A percentile compares a stretch with the other conserved stretches of the same genome.
Conservation (phyloP, 2,888 invertebrate species). For the Pachydiplax longipennis region DNA sequence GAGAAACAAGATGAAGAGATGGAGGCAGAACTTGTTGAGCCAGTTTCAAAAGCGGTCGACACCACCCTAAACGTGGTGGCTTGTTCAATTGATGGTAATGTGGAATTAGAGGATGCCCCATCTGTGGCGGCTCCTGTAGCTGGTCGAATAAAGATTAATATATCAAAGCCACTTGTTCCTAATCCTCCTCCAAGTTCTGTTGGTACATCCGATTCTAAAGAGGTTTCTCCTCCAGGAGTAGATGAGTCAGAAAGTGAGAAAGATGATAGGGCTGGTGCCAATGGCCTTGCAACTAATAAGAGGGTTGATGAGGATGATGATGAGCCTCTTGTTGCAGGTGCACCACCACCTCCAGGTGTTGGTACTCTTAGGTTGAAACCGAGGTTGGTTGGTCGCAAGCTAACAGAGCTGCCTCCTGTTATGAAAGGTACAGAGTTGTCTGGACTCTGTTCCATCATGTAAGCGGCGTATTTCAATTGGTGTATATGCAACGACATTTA, state of each 20-base stretch:
- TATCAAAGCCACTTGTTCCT: constrained; percentile 67
- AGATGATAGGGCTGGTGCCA: constrained; percentile 8
- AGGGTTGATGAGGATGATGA: constrained; percentile 43
- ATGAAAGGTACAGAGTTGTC: constrained; percentile 81
- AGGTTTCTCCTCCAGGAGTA: constrained; percentile 46
- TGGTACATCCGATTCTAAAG: constrained; percentile 48
- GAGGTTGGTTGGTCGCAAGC: constrained; percentile 68
- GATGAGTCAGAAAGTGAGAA: constrained; percentile 44
- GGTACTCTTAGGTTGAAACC: constrained; percentile 66
- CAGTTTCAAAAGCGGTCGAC: constrained; percentile 59
- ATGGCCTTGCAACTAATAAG: constrained; percentile 20
- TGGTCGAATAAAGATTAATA: constrained; percentile 81
- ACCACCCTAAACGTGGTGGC: constrained; percentile 66
- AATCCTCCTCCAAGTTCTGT: constrained; percentile 12
- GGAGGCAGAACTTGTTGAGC: constrained; percentile 55
- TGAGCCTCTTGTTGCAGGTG: constrained; percentile 50
- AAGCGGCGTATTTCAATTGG: constrained; percentile 55
- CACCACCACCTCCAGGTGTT: constrained; percentile 65
- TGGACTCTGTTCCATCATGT: constrained; percentile 88
- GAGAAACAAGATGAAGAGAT: constrained; percentile 60
- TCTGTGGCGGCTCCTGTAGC: constrained; percentile 60
- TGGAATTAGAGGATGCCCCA: constrained; percentile 69
- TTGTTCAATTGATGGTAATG: constrained; percentile 80
- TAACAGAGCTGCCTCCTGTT: constrained; percentile 76
- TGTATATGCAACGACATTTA: background rate